Conservation (phyloP, 2,113 vertebrate species). For the Platichthys stellatus region DNA sequence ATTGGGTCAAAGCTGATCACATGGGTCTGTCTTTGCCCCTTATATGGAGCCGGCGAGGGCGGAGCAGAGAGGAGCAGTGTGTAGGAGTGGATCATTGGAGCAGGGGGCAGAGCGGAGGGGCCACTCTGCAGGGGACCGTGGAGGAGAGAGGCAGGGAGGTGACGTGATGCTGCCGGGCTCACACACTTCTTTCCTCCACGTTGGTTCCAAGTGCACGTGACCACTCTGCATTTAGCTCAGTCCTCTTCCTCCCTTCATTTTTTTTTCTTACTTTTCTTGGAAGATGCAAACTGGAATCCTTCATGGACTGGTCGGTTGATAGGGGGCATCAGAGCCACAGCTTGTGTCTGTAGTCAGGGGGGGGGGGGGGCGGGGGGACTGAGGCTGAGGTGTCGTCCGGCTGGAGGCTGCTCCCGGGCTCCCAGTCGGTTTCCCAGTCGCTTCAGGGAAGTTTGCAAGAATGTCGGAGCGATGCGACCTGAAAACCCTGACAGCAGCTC, state of each 20-base stretch:
- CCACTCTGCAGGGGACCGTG: constrained; percentile 70
- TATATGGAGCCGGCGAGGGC: constrained; percentile 79
- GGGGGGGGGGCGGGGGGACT: not conserved
- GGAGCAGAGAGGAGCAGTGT: constrained; percentile 52
- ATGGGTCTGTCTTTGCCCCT: constrained; percentile 83
- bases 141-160: constrained; percentile 41
- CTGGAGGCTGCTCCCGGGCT: not conserved
- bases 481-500: constrained; percentile 86
- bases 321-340: not conserved
- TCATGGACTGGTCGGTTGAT: not conserved
- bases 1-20: constrained; percentile 86
- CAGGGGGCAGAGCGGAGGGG: constrained; percentile 31
- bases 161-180: not conserved
- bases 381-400: not conserved
- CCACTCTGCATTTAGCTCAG: not conserved
- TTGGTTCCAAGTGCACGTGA: not conserved
- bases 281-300: constrained; percentile 20
- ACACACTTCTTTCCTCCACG: not conserved
- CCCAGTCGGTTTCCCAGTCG: not conserved
- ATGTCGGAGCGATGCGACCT: constrained; percentile 91
- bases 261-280: not conserved
- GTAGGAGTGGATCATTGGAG: constrained; percentile 16
- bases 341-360: constrained; percentile 10
- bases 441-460: constrained; percentile 9
- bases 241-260: too few relatives aligned